Percentiles rank a stretch among this genome's conserved stretches.
Evolutionary conservation across 2,888 invertebrate species (phyloP).

Genomic region (Podotricha telesiphe): DNA sequence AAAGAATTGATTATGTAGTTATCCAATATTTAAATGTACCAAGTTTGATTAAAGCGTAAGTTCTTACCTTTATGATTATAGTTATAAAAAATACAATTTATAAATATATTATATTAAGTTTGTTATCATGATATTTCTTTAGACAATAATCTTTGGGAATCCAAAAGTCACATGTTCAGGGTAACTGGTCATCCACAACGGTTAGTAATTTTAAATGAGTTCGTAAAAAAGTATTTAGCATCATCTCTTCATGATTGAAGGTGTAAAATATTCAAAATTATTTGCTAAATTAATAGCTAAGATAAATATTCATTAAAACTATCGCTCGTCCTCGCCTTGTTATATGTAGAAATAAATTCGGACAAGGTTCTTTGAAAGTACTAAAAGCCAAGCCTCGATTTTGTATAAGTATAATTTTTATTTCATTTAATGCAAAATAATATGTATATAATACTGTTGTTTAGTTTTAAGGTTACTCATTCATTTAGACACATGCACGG

Average conservation of each 20-base stretch:
- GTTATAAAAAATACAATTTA: not conserved
- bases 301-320: slow-evolving; percentile 25
- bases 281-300: slow-evolving; percentile 7
- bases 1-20: not conserved
- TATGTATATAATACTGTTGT: not conserved
- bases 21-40: not conserved
- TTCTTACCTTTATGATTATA: not conserved
- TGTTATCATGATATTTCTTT: too few species aligned
- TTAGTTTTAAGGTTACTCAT: slow-evolving; percentile 20
- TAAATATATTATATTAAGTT: not conserved
- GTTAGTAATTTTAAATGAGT: not conserved
- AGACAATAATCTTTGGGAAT: slow-evolving; percentile 8
- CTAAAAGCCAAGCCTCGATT: slow-evolving; percentile 5
- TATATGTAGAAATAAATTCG: slow-evolving; percentile 19
- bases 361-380: slow-evolving; percentile 27
- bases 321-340: slow-evolving; percentile 19
- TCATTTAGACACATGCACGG: slow-evolving; percentile 21
- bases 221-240: not conserved
- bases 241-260: not conserved
- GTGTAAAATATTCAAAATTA: slow-evolving; percentile 1
- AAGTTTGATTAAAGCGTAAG: slow-evolving; percentile 5
- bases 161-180: not conserved
- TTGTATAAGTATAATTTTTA: slow-evolving; percentile 16
- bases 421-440: slow-evolving; percentile 16
- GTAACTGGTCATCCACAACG: not conserved